Percentiles rank a stretch among this genome's conserved stretches.
These are phyloP conservation scores for Poecile atricapillus DNA, from an alignment of 2,113 vertebrate genomes.

Conservation along the genomic window DNA sequence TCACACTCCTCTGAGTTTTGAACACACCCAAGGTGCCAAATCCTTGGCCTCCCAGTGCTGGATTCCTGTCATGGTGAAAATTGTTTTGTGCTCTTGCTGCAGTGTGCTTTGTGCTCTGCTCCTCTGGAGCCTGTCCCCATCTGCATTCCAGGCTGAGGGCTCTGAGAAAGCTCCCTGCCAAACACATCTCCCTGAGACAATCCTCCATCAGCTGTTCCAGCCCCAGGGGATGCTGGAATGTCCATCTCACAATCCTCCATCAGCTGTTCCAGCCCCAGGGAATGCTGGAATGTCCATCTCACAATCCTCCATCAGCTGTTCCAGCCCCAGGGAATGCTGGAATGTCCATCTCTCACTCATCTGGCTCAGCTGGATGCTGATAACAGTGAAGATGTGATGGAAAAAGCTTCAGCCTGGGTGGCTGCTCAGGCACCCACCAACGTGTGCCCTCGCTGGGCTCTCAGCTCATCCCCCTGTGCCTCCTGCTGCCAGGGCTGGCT, in stretches of 20 bases:
- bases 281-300: neutral
- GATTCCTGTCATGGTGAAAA: neutral
- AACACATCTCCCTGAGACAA: neutral
- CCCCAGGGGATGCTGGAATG: neutral
- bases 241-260: neutral
- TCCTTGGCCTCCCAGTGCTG: neutral
- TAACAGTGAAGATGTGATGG: neutral
- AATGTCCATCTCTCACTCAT: neutral
- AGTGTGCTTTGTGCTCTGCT: neutral
- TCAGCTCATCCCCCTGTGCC: neutral
- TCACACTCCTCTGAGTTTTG: neutral
- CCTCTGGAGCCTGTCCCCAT: neutral
- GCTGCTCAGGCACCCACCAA: neutral
- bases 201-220: neutral
- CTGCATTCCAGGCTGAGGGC: accelerated
- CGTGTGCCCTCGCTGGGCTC: neutral
- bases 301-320: neutral
- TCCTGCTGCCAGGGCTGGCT: neutral
- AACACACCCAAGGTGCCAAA: neutral
- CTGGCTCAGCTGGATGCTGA: neutral
- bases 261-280: neutral
- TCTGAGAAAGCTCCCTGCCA: neutral
- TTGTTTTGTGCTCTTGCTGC: neutral
- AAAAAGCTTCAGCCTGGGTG: neutral
- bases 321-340: neutral